Conservation (phyloP, 2,797 vertebrate species). For the Graptemys geographica region DNA sequence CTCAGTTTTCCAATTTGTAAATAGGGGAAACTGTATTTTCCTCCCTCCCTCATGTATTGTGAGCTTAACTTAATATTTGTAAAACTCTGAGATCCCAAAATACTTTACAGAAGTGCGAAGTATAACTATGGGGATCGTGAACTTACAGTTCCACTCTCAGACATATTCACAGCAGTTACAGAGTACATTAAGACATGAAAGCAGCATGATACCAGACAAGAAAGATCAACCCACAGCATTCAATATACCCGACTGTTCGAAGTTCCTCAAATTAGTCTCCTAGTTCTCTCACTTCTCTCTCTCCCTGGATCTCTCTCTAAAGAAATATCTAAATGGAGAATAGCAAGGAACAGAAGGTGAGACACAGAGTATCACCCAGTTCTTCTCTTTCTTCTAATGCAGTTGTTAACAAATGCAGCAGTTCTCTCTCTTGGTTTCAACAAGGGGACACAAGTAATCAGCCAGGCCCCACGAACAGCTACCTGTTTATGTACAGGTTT, state of each 20-base stretch:
- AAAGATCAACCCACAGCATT: background rate
- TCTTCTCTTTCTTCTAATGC: background rate
- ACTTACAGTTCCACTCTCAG: background rate
- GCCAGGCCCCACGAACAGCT: background rate
- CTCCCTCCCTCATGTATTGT: background rate
- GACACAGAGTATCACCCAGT: background rate
- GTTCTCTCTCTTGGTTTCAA: background rate
- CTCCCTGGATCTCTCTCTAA: slow-evolving; percentile 2
- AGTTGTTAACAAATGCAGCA: background rate
- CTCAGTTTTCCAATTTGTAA: background rate
- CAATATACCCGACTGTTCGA: background rate
- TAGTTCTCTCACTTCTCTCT: slow-evolving; percentile 19
- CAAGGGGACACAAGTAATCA: background rate
- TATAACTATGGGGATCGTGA: background rate
- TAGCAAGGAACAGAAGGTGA: background rate
- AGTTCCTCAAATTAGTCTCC: background rate
- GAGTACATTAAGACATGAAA: background rate
- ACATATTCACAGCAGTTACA: background rate
- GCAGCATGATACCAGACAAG: background rate
- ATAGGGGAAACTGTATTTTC: background rate
- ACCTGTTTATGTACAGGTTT: background rate
- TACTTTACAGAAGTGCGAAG: background rate
- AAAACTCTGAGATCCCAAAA: background rate
- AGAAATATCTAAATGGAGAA: slow-evolving; percentile 24
- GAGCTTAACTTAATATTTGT: background rate